These are phyloP conservation scores for Pollenia griseotomentosa DNA, from an alignment of 2,888 invertebrate genomes.

Conservation along the genomic window DNA sequence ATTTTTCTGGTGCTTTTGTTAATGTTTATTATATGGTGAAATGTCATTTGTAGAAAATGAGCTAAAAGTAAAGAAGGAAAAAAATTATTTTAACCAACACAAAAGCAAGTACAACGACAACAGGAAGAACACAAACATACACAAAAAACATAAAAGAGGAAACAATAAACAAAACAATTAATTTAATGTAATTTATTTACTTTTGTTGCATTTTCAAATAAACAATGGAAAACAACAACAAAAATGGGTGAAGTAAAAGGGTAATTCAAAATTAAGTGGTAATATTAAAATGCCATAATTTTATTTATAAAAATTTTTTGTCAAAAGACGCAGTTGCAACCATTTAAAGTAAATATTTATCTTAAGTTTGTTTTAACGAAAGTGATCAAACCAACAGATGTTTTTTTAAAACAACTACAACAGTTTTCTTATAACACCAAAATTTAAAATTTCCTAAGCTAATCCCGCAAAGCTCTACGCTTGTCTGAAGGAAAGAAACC, in stretches of 20 bases:
- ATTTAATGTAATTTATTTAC: slow-evolving; percentile 60
- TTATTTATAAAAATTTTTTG: no score
- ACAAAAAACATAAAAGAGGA: slow-evolving; percentile 12
- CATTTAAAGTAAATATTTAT: no score
- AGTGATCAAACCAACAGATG: no score
- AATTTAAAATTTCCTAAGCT: no score
- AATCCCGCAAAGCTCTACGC: no score
- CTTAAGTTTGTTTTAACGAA: no score
- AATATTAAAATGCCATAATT: neutral
- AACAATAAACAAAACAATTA: slow-evolving; percentile 58
- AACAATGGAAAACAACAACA: neutral
- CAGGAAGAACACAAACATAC: slow-evolving; percentile 22
- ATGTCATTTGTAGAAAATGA: slow-evolving; percentile 55
- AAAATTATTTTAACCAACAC: slow-evolving; percentile 6
- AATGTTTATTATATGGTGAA: slow-evolving; percentile 40
- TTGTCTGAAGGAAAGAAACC: no score
- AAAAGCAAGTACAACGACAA: slow-evolving; percentile 5
- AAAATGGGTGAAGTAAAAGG: neutral
- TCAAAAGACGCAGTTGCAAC: no score
- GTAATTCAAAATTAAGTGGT: neutral
- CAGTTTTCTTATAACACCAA: no score
- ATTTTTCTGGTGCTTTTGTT: slow-evolving; percentile 21
- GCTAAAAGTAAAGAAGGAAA: slow-evolving; percentile 49
- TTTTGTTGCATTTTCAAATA: slow-evolving; percentile 43
- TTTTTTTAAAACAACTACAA: no score